Base-by-base conservation (phyloP, 2,113 vertebrate species). In the Patagioenas fasciata region DNA sequence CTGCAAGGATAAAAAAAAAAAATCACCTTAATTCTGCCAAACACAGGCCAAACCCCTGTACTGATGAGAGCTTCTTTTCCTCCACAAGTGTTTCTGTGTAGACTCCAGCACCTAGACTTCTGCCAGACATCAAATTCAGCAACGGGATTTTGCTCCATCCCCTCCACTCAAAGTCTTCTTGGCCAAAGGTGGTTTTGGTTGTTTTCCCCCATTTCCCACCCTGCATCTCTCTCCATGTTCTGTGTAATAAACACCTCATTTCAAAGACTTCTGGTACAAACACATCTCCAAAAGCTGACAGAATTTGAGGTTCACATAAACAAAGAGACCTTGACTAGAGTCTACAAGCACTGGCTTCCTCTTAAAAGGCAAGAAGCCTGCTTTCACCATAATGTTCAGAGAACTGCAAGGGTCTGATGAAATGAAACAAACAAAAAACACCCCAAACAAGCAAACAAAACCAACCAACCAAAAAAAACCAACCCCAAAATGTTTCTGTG, bases 401-500 rank as follows among this genome's bases (percentile, higher is more conserved):
- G 29, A 75, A 42, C 29, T 38, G 26, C 60, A 67, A 69, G 12
- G 26, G n/a, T 53, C 26, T 73, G 44, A 70, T 32, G 21, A 44
- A 79, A 50, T 82, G 12, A 1, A 36, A 44, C 25, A 65, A 44
- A 36, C 18, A n/a, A 5, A 6, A 61, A 47, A 47, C 8, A 18
- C 18, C 44, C 17, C 17, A 47, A 47, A 47, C 44, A 10, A 36
- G 21, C 21, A 24, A 79, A 21, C 13, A 32, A 21, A 75, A 18
- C 42, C 42, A 70, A 9, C 5, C 42, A 67, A 29, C 3, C 6
- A 13, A 25, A 53, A 66, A 48, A 48, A 48, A 21, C 19, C 48
- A 15, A 0, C 0, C 13, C 3, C 3, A 0, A 5, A 64, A 86
- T 19, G 11, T 12, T 36, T 44, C 9, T 36, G n/a, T 17, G 19